These are phyloP conservation scores for Rhabdornis inornatus DNA, from an alignment of 2,113 vertebrate genomes.

Conservation along the genomic window DNA sequence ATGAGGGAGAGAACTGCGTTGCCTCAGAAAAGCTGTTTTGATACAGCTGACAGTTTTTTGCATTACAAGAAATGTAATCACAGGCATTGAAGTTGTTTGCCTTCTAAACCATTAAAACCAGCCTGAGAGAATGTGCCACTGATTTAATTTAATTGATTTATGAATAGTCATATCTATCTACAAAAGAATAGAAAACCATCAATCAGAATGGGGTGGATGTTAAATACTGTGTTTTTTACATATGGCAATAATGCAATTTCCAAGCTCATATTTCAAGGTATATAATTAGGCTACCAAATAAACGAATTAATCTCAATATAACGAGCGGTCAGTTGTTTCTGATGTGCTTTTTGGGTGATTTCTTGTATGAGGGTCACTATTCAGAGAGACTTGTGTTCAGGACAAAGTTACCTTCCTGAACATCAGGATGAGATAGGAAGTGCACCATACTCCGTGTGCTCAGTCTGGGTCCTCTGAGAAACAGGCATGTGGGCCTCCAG, in stretches of 20 bases:
- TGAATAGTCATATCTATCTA: neutral
- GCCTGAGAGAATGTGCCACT: neutral
- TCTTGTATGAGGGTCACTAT: neutral
- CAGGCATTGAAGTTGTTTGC: neutral
- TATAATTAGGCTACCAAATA: neutral
- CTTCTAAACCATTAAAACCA: conserved; percentile 3
- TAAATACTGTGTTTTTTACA: neutral
- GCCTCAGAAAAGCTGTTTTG: neutral
- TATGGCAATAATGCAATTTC: neutral
- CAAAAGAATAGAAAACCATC: neutral
- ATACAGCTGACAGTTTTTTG: neutral
- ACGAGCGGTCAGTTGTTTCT: neutral
- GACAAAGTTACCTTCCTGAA: neutral
- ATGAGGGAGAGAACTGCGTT: neutral
- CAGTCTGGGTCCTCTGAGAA: neutral
- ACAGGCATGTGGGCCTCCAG: neutral
- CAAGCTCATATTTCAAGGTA: neutral
- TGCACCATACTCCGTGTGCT: neutral
- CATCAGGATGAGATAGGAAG: neutral
- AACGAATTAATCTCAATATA: neutral
- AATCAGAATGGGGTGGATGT: neutral
- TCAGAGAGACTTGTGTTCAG: neutral
- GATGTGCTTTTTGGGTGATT: neutral
- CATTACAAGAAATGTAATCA: conserved; percentile 4
- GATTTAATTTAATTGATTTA: conserved; percentile 31